These are phyloP conservation scores for Accipiter cooperii DNA, from an alignment of 2,113 vertebrate genomes.

Conservation along the genomic window DNA sequence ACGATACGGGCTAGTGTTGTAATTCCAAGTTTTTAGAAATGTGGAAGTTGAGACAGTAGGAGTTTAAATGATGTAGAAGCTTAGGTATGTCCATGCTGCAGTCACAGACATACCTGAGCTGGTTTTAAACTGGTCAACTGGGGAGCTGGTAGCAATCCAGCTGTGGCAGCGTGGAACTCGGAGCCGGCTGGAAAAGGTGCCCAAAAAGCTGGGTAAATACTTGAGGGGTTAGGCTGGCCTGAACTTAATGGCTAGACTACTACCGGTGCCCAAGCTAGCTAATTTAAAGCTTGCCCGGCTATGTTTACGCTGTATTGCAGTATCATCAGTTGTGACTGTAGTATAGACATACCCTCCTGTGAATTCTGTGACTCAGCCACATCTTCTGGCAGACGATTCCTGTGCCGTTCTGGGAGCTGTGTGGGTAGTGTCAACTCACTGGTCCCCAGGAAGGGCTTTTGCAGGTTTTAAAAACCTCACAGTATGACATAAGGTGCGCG, in stretches of 20 bases:
- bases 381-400: background rate
- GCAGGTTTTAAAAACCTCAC: background rate
- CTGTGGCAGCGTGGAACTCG: background rate
- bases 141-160: background rate
- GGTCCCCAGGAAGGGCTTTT: background rate
- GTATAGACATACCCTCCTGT: background rate
- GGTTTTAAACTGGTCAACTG: background rate
- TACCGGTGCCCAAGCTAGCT: background rate
- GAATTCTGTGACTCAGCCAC: background rate
- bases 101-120: background rate
- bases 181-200: background rate
- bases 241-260: background rate
- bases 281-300: background rate
- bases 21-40: background rate
- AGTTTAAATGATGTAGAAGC: background rate
- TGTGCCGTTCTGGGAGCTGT: background rate
- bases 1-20: background rate
- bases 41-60: background rate
- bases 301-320: background rate
- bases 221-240: background rate
- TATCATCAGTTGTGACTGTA: background rate
- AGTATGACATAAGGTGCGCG: background rate
- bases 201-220: background rate
- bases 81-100: background rate
- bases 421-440: background rate